Evolutionary conservation across 1,140 invertebrate genomes (phyloP).

Genomic region (Periplaneta americana): DNA sequence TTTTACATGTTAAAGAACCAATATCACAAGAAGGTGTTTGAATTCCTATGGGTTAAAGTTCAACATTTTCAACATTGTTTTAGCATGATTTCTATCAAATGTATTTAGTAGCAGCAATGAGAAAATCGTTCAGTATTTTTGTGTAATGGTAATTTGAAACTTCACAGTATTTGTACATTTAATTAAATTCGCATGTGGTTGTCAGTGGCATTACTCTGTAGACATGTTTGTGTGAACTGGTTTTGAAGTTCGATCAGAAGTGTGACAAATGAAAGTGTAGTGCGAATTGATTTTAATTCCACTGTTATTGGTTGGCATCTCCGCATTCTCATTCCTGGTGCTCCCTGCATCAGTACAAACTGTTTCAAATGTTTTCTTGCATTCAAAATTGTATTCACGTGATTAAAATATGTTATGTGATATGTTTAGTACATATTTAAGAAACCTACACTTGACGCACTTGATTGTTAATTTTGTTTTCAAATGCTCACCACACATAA

Average conservation of each 20-base stretch:
- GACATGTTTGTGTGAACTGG: background rate
- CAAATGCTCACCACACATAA: no score
- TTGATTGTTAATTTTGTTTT: no score
- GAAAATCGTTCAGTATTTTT: background rate
- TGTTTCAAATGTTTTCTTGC: background rate
- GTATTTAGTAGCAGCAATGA: background rate
- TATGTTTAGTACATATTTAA: no score
- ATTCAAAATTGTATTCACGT: background rate
- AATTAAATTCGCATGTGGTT: background rate
- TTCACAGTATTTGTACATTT: background rate
- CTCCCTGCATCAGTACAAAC: background rate
- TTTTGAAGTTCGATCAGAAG: background rate
- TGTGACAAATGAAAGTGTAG: background rate
- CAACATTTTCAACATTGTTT: background rate
- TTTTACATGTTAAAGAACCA: background rate
- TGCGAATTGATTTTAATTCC: background rate
- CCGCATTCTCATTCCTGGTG: background rate
- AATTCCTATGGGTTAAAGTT: background rate
- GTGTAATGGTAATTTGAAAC: background rate
- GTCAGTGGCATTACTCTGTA: background rate
- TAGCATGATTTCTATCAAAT: no score
- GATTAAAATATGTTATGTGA: background rate
- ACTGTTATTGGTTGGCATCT: background rate
- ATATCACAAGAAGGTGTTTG: background rate
- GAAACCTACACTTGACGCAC: no score